Evolutionary conservation across 2,888 invertebrate genomes (phyloP).

Genomic region (Oasisia sp.): DNA sequence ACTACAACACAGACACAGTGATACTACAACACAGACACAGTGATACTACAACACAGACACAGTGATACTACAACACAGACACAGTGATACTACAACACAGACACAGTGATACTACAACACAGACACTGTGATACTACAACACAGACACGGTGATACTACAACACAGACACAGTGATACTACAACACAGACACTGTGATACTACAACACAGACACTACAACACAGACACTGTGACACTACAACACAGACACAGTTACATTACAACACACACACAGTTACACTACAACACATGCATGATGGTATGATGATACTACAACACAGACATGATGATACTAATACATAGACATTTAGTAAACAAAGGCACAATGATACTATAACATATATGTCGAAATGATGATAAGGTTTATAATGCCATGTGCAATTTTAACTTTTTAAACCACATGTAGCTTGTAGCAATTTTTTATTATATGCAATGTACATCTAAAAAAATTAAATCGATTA

Average conservation of each 20-base stretch:
- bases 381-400: too few relatives aligned
- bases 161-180: background rate
- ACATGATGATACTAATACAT: background rate
- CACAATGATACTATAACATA: background rate
- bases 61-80: background rate
- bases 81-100: too few relatives aligned
- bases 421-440: too few relatives aligned
- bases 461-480: too few relatives aligned
- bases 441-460: too few relatives aligned
- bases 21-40: background rate
- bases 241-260: background rate
- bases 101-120: conserved; percentile 68
- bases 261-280: conserved; percentile 68
- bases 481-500: too few relatives aligned
- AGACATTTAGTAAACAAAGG: background rate
- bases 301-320: conserved; percentile 82
- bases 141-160: background rate
- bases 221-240: background rate
- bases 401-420: too few relatives aligned
- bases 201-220: background rate
- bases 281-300: conserved; percentile 96
- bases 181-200: background rate
- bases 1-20: background rate
- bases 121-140: too few relatives aligned
- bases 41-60: background rate